Base-by-base conservation (phyloP, 1,140 invertebrate species). In the Leptinotarsa defecta region DNA sequence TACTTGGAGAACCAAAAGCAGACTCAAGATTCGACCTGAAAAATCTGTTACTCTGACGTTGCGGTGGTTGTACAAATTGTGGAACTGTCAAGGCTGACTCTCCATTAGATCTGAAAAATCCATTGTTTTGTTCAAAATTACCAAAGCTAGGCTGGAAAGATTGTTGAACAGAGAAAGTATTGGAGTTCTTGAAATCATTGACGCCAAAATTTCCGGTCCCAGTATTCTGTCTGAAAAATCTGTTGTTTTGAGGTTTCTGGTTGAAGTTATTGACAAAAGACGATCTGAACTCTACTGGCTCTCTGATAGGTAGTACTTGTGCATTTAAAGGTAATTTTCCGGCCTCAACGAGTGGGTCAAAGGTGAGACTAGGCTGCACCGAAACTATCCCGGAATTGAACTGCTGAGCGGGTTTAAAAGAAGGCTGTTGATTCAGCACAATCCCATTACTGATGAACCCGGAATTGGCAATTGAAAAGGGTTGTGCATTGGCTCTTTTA, bases 281-380 rank as follows among this genome's bases (percentile, higher is more conserved):
- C 13, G 79, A 74, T 43, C 69, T 79, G 62, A 84, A 85, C 27
- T 83, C 78, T 2, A 79, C 73, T 20, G 83, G 78, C 48, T 79
- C 83, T 77, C 81, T 81, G n/a, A 79, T 73, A n/a, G 83, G 83
- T 6, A 84, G 77, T 20, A 80, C 73, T 76, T 85, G 83, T 3
- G 79, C 83, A 67, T 84, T 83, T 20, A 80, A 48, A 34, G 81
- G 83, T 24, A 84, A 68, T 73, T 79, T 78, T 17, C 79, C 79
- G 62, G 77, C 70, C 67, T 80, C 77, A 15, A 74, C 64, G 48
- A 78, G 49, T 1, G 78, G 76, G 49, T 86, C 80, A 61, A 88
- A 81, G 43, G 86, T 81, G 70, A 90, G 81, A 77, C 88, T 89
- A 3, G 86, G 86, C 78, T 88, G 86, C 71, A 90, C 85, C 19